Conservation (phyloP, 2,113 vertebrate genomes). For the Cinclus mexicanus region DNA sequence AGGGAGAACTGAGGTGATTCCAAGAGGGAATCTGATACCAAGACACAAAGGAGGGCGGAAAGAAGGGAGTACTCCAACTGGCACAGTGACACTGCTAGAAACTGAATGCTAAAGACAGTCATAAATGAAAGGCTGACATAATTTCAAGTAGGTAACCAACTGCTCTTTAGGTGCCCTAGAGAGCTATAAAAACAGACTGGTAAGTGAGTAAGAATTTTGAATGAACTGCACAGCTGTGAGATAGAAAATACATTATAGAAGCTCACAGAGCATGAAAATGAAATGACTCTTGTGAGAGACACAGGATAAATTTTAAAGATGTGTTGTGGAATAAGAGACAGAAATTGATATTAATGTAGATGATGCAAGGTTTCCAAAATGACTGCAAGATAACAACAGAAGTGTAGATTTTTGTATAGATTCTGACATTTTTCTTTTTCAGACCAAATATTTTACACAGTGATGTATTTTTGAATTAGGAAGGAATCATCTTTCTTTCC, state of each 20-base stretch:
- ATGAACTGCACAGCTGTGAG: background rate
- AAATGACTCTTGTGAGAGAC: background rate
- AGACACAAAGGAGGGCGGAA: background rate
- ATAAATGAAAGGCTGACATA: constrained; percentile 3
- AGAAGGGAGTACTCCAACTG: background rate
- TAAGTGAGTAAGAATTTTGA: background rate
- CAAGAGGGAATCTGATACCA: background rate
- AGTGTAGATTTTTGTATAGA: background rate
- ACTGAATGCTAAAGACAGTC: background rate
- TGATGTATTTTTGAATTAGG: background rate
- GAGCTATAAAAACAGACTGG: background rate
- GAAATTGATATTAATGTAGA: background rate
- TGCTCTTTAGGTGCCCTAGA: background rate
- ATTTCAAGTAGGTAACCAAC: background rate
- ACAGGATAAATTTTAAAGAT: background rate
- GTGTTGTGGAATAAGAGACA: background rate
- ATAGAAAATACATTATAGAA: background rate
- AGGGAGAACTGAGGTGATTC: background rate
- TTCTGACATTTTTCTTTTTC: background rate
- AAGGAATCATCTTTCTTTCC: background rate
- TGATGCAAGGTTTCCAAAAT: background rate
- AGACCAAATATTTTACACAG: background rate
- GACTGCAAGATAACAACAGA: background rate
- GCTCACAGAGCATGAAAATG: background rate
- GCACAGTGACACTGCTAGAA: background rate